Conservation (phyloP, 2,113 vertebrate species). For the Chaetura pelagica region DNA sequence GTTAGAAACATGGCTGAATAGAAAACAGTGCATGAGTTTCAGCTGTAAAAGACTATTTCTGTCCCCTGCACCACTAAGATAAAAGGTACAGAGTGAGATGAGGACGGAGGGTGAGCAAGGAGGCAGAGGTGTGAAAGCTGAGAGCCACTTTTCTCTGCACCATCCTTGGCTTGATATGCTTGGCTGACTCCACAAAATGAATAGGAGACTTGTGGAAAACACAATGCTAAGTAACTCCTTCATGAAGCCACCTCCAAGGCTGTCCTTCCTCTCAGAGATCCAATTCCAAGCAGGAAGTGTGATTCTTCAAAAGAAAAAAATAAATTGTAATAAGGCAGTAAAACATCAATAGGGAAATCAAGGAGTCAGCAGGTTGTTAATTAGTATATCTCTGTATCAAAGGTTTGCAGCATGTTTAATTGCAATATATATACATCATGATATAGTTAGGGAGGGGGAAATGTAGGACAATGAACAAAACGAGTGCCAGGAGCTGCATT, state of each 20-base stretch:
- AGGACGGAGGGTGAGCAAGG: neutral
- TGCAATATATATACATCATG: neutral
- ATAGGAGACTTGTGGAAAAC: neutral
- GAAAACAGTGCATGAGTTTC: accelerated
- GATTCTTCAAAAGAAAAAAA: neutral
- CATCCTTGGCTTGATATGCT: neutral
- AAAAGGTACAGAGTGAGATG: neutral
- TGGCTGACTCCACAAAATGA: neutral
- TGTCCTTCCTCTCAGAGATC: neutral
- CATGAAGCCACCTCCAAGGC: neutral
- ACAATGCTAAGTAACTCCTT: neutral
- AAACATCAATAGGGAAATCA: constrained; percentile 32
- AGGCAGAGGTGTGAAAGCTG: neutral
- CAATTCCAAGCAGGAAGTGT: neutral
- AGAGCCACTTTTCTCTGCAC: neutral
- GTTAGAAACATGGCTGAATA: neutral
- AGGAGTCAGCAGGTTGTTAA: constrained; percentile 25
- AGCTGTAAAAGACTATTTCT: neutral
- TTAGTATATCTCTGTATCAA: constrained; percentile 18
- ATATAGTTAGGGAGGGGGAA: neutral
- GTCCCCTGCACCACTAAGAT: neutral
- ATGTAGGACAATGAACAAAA: neutral
- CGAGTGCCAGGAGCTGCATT: neutral
- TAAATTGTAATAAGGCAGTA: neutral
- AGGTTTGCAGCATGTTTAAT: neutral